These are phyloP conservation scores for Clarias pachynema DNA, from an alignment of 2,797 vertebrate genomes.

Conservation along the genomic window DNA sequence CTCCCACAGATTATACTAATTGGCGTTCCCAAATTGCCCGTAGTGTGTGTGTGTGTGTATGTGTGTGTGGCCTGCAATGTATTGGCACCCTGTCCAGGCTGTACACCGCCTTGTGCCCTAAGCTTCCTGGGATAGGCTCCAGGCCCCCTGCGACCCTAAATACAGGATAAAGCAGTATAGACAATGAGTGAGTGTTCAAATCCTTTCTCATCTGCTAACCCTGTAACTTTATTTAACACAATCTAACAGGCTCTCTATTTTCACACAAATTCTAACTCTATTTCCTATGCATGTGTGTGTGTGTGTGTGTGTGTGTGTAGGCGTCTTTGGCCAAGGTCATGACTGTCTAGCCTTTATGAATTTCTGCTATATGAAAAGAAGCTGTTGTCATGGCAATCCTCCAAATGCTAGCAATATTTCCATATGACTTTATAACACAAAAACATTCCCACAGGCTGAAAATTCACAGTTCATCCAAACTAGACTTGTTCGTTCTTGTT, in stretches of 20 bases:
- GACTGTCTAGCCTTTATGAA: not conserved
- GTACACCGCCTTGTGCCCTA: too few relatives aligned
- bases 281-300: not conserved
- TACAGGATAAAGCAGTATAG: not conserved
- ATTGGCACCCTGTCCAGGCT: too few relatives aligned
- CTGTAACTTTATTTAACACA: not conserved
- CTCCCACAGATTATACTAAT: too few relatives aligned
- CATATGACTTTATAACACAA: not conserved
- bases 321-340: not conserved
- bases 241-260: not conserved
- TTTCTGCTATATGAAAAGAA: not conserved
- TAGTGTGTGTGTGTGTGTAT: too few relatives aligned
- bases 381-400: not conserved
- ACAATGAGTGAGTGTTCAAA: not conserved
- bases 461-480: not conserved
- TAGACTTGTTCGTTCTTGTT: not conserved
- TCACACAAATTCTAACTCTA: not conserved
- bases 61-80: too few relatives aligned
- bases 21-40: too few relatives aligned
- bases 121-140: too few relatives aligned
- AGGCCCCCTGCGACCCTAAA: not conserved
- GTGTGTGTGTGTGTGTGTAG: not conserved
- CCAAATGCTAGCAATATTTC: not conserved
- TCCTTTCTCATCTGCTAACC: not conserved
- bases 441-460: not conserved